Conservation (phyloP, 2,113 vertebrate genomes). For the Uropsilus gracilis region DNA sequence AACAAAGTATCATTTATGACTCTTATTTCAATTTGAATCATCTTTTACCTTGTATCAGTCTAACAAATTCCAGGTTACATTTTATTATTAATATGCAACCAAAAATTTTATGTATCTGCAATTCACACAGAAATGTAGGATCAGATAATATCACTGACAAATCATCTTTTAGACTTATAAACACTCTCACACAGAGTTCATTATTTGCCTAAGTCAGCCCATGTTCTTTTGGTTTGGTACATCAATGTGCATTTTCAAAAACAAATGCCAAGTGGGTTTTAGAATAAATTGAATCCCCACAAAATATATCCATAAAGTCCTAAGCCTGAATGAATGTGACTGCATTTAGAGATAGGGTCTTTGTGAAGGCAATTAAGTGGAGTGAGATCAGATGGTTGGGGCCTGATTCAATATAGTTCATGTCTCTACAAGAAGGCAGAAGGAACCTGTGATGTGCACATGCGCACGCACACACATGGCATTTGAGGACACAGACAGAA, state of each 20-base stretch:
- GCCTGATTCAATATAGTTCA: background rate
- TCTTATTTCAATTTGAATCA: background rate
- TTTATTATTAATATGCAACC: background rate
- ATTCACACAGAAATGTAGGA: background rate
- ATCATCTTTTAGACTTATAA: background rate
- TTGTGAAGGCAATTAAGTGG: background rate
- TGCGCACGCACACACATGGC: background rate
- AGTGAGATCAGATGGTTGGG: background rate
- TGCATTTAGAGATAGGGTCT: background rate
- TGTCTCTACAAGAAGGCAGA: background rate
- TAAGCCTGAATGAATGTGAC: background rate
- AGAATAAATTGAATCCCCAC: background rate
- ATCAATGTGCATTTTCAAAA: background rate
- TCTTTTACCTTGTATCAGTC: background rate
- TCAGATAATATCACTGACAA: background rate
- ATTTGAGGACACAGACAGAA: background rate
- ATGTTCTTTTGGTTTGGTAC: background rate
- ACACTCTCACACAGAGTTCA: background rate
- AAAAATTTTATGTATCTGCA: too few species aligned
- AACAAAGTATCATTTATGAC: background rate
- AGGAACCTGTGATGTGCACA: background rate
- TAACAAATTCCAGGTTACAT: background rate
- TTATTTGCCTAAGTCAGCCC: background rate
- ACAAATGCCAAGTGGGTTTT: background rate
- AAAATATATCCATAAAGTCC: background rate